These are phyloP conservation scores for Loxodonta africana DNA, from an alignment of 2,113 vertebrate species.

Conservation along the genomic window DNA sequence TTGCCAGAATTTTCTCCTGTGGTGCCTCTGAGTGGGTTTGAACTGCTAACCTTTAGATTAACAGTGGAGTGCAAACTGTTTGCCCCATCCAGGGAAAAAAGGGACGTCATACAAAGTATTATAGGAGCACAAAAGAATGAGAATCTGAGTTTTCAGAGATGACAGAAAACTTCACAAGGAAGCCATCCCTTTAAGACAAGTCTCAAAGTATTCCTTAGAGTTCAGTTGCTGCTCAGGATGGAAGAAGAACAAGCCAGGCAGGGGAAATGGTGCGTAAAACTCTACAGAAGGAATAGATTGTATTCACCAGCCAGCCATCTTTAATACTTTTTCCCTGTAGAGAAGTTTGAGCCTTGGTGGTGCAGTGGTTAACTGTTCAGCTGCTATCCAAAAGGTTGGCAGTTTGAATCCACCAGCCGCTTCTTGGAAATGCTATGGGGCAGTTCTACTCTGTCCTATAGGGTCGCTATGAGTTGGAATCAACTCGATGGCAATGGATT, in stretches of 20 bases:
- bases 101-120: too few species aligned
- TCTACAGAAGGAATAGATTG: not conserved
- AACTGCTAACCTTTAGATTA: not conserved
- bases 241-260: not conserved
- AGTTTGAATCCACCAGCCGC: too few species aligned
- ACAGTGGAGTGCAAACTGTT: not conserved
- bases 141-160: not conserved
- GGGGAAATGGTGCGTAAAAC: not conserved
- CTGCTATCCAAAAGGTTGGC: too few species aligned
- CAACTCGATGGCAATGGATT: too few species aligned
- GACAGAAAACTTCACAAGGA: not conserved
- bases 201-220: not conserved
- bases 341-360: too few species aligned
- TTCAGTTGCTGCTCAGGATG: not conserved
- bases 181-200: not conserved
- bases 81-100: too few species aligned
- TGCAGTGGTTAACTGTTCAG: too few species aligned
- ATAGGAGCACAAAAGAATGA: not conserved
- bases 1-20: not conserved
- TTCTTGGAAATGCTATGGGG: too few species aligned
- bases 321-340: not conserved
- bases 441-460: too few species aligned
- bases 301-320: not conserved
- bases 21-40: not conserved
- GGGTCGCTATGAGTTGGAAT: too few species aligned